These are phyloP conservation scores for Cebus imitator DNA, from an alignment of 2,113 vertebrate genomes.

Conservation along the genomic window DNA sequence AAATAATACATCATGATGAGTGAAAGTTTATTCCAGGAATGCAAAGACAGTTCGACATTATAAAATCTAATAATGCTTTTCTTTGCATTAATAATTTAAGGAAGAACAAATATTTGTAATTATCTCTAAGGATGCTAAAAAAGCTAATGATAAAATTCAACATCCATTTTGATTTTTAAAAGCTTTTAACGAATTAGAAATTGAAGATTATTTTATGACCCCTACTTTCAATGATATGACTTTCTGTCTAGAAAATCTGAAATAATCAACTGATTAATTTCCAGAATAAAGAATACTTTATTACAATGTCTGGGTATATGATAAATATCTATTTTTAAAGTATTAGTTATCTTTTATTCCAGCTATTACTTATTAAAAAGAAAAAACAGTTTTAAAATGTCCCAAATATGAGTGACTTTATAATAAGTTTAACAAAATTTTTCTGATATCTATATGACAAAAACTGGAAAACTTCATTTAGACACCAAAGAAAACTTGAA, in stretches of 20 bases:
- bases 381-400: neutral
- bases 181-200: slow-evolving; percentile 42
- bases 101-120: neutral
- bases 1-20: neutral
- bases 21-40: slow-evolving; percentile 47
- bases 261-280: neutral
- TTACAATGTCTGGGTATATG: neutral
- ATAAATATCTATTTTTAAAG: neutral
- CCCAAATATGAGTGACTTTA: neutral
- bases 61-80: slow-evolving; percentile 36
- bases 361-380: neutral
- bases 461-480: neutral
- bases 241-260: neutral
- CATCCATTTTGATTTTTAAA: slow-evolving; percentile 50
- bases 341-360: neutral
- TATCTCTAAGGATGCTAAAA: slow-evolving; percentile 19
- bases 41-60: slow-evolving; percentile 36
- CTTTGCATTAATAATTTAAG: slow-evolving; percentile 62
- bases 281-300: neutral
- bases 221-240: neutral
- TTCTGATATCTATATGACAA: neutral
- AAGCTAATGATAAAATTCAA: slow-evolving; percentile 34
- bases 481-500: neutral
- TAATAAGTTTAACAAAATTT: neutral
- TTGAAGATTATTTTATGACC: neutral